These are phyloP conservation scores for Elgaria multicarinata DNA, from an alignment of 2,113 vertebrate species.

Conservation along the genomic window DNA sequence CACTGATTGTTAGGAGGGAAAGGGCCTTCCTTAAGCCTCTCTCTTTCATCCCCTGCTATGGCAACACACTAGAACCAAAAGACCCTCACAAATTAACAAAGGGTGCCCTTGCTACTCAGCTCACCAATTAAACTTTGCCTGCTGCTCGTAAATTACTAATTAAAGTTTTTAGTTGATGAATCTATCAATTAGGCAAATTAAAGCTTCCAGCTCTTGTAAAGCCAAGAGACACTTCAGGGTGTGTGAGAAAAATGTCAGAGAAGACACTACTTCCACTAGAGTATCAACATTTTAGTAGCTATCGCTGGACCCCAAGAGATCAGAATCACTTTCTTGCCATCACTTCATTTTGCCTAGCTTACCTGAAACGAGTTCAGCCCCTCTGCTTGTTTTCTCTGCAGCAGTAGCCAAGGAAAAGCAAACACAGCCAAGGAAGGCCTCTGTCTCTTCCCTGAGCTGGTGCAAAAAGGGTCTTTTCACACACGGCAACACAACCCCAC, in stretches of 20 bases:
- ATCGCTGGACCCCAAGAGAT: neutral
- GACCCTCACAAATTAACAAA: neutral
- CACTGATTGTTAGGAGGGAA: neutral
- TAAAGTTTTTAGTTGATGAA: neutral
- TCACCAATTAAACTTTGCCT: neutral
- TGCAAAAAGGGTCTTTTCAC: neutral
- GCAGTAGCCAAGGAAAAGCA: conserved; percentile 27
- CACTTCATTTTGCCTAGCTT: conserved; percentile 42
- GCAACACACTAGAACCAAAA: neutral
- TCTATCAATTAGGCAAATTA: neutral
- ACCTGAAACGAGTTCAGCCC: conserved; percentile 35
- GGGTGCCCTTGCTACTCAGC: too few relatives aligned
- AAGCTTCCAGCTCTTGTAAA: neutral
- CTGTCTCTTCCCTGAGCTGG: neutral
- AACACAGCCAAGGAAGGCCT: conserved; percentile 16
- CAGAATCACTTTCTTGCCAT: neutral
- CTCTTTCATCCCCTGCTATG: neutral
- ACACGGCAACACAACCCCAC: neutral
- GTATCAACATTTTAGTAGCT: neutral
- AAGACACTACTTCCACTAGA: conserved; percentile 10
- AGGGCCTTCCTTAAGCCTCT: neutral
- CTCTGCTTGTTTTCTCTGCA: conserved; percentile 1
- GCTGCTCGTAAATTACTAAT: neutral
- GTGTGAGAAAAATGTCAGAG: too few relatives aligned
- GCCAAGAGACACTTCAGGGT: neutral